phyloP scores from a whole-genome alignment of 2,113 vertebrate species.

The Sinocyclocheilus grahami region DNA sequence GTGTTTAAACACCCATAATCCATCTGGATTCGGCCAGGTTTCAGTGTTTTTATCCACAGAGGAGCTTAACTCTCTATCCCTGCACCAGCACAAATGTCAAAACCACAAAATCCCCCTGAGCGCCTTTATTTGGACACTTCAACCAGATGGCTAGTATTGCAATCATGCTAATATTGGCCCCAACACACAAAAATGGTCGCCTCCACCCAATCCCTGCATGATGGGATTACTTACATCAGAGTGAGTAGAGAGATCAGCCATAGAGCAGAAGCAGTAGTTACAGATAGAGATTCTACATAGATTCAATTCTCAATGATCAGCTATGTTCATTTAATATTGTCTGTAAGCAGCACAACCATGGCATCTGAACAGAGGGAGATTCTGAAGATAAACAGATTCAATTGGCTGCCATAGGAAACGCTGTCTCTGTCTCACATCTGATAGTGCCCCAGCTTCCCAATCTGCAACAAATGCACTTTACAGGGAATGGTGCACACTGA shows the following conservation, averaged over 20 bases:
- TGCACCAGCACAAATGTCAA: constrained; percentile 56
- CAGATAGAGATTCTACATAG: background rate
- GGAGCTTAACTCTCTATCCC: constrained; percentile 16
- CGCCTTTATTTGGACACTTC: constrained; percentile 61
- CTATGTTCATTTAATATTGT: constrained; percentile 4
- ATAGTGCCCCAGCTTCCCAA: background rate
- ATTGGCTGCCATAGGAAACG: background rate
- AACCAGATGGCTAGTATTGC: constrained; percentile 56
- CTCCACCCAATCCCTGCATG: constrained; percentile 7
- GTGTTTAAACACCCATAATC: constrained; percentile 68
- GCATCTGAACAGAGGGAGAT: constrained; percentile 3
- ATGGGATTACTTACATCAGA: constrained; percentile 42
- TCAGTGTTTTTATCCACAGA: constrained; percentile 22
- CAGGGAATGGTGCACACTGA: background rate
- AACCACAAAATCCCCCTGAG: constrained; percentile 58
- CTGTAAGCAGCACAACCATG: background rate
- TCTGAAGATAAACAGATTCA: constrained; percentile 7
- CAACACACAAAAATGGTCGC: constrained; percentile 39
- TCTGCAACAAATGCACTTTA: background rate
- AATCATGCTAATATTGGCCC: constrained; percentile 64
- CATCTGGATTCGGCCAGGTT: constrained; percentile 36
- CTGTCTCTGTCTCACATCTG: background rate
- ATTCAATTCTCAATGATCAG: constrained; percentile 25
- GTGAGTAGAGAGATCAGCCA: constrained; percentile 13
- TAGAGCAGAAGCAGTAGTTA: background rate